Evolutionary conservation across 1,140 invertebrate species (phyloP), one percentile per base, ranked within the genome.

Genomic region (Lanistes nyassanus): DNA sequence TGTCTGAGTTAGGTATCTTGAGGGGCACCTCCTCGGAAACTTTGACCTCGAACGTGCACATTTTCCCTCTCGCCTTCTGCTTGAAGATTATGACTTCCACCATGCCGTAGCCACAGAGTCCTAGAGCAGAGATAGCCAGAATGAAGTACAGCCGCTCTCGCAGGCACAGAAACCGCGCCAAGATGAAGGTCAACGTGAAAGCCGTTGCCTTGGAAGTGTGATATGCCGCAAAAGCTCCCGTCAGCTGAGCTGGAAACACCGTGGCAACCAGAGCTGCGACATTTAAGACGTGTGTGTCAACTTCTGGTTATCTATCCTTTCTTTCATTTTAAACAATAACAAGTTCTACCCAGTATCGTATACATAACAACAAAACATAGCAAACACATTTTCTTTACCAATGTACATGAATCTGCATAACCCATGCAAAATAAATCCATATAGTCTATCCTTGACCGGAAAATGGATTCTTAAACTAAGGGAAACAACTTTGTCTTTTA

Each of bases 151-250:
- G 77, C 62, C 87, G 84, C 19, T 72, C 56, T 11, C 56, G 26
- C 26, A 87, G 76, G 68, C 86, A 89, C 47, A 86, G 26, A 58
- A 76, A 80, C 29, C 67, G 81, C 29, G 82, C 77, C 53, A 80
- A 81, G 36, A 78, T 77, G 53, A 86, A 86, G 9, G 84, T 80
- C 56, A 85, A 34, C 23, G 79, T 81, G 76, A 84, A 85, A 0
- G 81, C 80, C 2, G 81, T 64, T n/a, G 83, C 80, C 55, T 84
- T 81, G 74, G 80, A 84, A 6, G 80, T 74, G n/a, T 84, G 79
- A 39, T 84, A 85, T 55, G 81, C 82, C 23, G 85, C 82, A 77
- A 85, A 85, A 4, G 83, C 85, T 0, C 81, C 73, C 34, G 84
- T 79, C 51, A 77, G 76, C 23, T 85, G 79, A 0, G 78, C 73